Base-by-base conservation (phyloP, 64 coral and sea anemone genomes). In the Pocillopora damicornis region DNA sequence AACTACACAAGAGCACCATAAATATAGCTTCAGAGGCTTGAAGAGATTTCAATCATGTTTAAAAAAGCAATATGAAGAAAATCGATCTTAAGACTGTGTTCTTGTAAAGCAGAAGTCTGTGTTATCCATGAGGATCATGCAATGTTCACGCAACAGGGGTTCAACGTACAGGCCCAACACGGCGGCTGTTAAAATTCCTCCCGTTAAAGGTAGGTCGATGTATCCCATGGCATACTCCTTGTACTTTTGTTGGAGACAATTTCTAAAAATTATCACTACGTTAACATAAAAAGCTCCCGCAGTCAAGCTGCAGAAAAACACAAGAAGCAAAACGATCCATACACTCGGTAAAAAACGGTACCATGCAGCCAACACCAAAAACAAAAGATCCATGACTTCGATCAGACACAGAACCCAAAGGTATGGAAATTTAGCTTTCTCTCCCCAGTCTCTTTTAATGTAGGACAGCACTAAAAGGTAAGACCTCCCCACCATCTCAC, bases 21-120 rank as follows among this genome's bases (percentile, higher is more conserved):
- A 51, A 51, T 7, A 2, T 51, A 4, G 15, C 20, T 18, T 18
- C 17, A 66, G 20, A 15, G 15, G 63, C 63, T 66, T 66, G 15
- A 18, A 18, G 20, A 66, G 15, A 15, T 5, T 11, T 66, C 20
- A 66, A 17, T 13, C 11, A n/a, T 26, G 58, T 79, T 79, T 51
- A 0, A 18, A 10, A 69, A 16, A 12, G 34, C 87, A 89, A 23
- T 4, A 37, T 14, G 77, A 77, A 25, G 63, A 80, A 68, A 89
- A 69, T 26, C 68, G 65, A 79, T 59, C 63, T 26, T 74, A 65
- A 7, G 64, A 81, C 15, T 20, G 9, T 20, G 77, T 71, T 89
- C 94, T 86, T 26, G 94, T 96, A 76, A 96, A 92, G 36, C 94
- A 96, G 18, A 89, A 80, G 18, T 92, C 87, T 16, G 75, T 87